Base-by-base conservation (phyloP, 64 coral and sea anemone species). In the Dendrophyllia cribrosa region DNA sequence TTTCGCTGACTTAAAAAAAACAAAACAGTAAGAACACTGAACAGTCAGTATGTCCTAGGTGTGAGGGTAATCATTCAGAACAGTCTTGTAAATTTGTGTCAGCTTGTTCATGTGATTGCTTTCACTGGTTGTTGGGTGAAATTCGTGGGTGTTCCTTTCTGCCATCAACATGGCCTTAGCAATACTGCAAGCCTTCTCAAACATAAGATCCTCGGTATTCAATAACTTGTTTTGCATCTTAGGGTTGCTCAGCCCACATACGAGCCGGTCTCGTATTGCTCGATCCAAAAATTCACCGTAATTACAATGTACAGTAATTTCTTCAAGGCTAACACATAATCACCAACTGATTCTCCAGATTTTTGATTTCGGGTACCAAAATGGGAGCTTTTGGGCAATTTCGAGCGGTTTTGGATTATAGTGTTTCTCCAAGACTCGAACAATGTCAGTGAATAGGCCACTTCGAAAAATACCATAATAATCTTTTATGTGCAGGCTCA, bases 221-320 rank as follows among this genome's bases (percentile, higher is more conserved):
- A 95, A 59, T 70, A 95, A 64, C 64, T 95, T 95, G 20, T 90
- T 95, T 56, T 87, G 88, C 3, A 95, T 95, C 74, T 95, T 95
- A 7, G 72, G 44, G 70, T 69, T 89, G n/a, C n/a, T n/a, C n/a
- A n/a, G 58, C 26, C 86, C 92, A 89, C 87, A 94, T 6, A 83
- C 92, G 23, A 89, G 89, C 34, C 87, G 77, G 87, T 94, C 86
- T 56, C 70, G 75, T 84, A 83, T 23, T 12, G 86, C 83, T 43
- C 83, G 83, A 78, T 86, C 47, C 55, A 87, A 81, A 16, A 71
- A 88, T 50, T 88, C 74, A 49, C 84, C 62, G 16, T 93, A 93
- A 72, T 59, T 93, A 72, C 91, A 93, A 16, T 93, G 91, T 17
- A 93, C 70, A 43, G 75, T 66, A 88, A 49, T 87, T 58, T 87